phyloP scores from a whole-genome alignment of 2,888 invertebrate species.

The Caenorhabditis imperialis region DNA sequence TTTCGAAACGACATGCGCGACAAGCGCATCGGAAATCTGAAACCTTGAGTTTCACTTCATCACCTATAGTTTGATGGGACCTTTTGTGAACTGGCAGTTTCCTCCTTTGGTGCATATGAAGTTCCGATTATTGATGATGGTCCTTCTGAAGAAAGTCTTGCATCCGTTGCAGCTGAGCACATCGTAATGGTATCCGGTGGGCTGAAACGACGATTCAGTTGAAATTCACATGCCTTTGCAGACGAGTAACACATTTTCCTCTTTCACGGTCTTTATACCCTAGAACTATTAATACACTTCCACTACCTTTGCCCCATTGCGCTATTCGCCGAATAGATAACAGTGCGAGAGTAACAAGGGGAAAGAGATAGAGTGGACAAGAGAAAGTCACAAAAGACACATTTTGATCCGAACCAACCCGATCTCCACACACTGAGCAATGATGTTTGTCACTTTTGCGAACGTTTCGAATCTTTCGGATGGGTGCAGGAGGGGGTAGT shows the following conservation, averaged over 20 bases:
- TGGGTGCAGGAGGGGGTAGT: slow-evolving; percentile 17
- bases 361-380: no score
- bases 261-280: slow-evolving; percentile 34
- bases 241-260: no score
- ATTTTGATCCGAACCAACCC: slow-evolving; percentile 51
- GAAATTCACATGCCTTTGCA: no score
- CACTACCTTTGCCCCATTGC: slow-evolving; percentile 4
- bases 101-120: slow-evolving; percentile 66
- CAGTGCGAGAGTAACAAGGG: no score
- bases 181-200: slow-evolving; percentile 70
- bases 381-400: no score
- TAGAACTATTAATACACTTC: slow-evolving; percentile 26
- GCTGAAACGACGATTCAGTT: no score
- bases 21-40: slow-evolving; percentile 70
- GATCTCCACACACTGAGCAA: slow-evolving; percentile 69
- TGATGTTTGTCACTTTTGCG: slow-evolving; percentile 65
- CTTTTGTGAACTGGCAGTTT: slow-evolving; percentile 67
- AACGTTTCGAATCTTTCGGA: slow-evolving; percentile 68
- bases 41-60: slow-evolving; percentile 1
- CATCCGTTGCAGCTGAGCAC: slow-evolving; percentile 70
- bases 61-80: slow-evolving; percentile 23
- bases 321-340: slow-evolving; percentile 46
- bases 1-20: slow-evolving; percentile 66
- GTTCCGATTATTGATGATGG: slow-evolving; percentile 59
- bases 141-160: slow-evolving; percentile 69